These are phyloP conservation scores for Morbakka virulenta DNA, from an alignment of 30 jellyfish, hydroid and myxozoan species.

Conservation along the genomic window DNA sequence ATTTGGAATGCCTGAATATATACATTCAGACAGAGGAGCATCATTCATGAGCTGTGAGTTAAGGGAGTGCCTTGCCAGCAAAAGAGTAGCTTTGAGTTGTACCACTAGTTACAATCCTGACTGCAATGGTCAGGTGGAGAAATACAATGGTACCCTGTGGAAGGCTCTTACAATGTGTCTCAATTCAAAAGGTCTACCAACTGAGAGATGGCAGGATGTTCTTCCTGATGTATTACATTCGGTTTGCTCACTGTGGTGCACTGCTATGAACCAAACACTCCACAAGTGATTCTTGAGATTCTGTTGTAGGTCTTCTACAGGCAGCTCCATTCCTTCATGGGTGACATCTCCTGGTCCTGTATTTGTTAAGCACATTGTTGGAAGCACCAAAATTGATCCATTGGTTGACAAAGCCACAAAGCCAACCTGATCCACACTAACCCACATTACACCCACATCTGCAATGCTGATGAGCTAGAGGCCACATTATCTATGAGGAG, in stretches of 20 bases:
- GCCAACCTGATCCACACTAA: no score
- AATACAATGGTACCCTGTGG: slow-evolving; percentile 50
- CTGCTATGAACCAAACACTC: slow-evolving; percentile 63
- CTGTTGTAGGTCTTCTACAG: slow-evolving; percentile 5
- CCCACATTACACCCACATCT: no score
- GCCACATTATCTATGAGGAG: no score
- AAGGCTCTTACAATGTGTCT: slow-evolving; percentile 29
- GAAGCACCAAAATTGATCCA: slow-evolving; percentile 4
- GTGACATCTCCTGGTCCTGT: slow-evolving; percentile 59
- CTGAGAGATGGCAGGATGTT: slow-evolving; percentile 28
- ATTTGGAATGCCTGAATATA: slow-evolving; percentile 21
- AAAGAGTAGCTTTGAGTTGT: slow-evolving; percentile 17
- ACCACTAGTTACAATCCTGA: slow-evolving; percentile 11
- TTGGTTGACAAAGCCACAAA: slow-evolving; percentile 47
- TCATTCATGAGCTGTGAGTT: slow-evolving; percentile 9
- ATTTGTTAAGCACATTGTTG: slow-evolving; percentile 6
- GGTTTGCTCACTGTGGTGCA: slow-evolving; percentile 45
- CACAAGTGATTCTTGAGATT: slow-evolving; percentile 45
- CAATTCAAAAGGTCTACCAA: slow-evolving; percentile 6
- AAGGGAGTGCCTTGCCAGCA: background rate
- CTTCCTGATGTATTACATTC: slow-evolving; percentile 63
- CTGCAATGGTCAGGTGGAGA: slow-evolving; percentile 10
- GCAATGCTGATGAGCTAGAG: no score
- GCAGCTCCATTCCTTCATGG: slow-evolving; percentile 48
- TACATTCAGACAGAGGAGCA: slow-evolving; percentile 30